Evolutionary conservation across 2,888 invertebrate species (phyloP), one percentile per base, ranked within the genome.

Genomic region (Mesorhabditis sp.): DNA sequence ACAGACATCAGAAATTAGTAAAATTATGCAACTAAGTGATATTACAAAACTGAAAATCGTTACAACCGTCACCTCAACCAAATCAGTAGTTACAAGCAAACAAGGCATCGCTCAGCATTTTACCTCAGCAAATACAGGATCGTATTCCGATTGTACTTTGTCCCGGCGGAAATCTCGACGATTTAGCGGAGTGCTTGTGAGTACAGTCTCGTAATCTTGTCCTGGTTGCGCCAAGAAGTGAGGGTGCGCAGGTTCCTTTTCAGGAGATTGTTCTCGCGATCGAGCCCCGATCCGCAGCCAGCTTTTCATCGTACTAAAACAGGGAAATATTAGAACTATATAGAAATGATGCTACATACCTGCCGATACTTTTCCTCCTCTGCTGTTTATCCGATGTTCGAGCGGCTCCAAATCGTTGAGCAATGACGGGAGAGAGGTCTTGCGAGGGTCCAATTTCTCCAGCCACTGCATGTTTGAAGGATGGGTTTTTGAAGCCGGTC

Each of bases 261-360:
- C 80, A 1, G 78, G 76, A 6, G 78, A 75, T 3, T 68, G 70
- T 2, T 80, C 80, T 43, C 77, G 63, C 13, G 79, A 79, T 61
- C 77, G 77, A 66, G 73, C 72, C 61, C 77, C 76, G 63, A 79
- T 71, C 44, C 77, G 75, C 65, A 80, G 79, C 68, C 74, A 75
- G 69, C 72, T 79, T 62, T 73, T 71, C 72, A 80, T 74, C 2
- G 74, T 74, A 69, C 78, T 80, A 72, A 68, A 72, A 61, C 4
- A 44, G 42, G 6, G n/a, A 63, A 43, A 42, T 62, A 4, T 62
- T 45, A 41, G 15, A 67, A 4, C 15, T 28, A 10, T 15, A 45
- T 15, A 45, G 45, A 28, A 41, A 15, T 50, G 15, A 28, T 45
- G 43, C 45, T 4, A 69, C 70, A 71, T 70, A 74, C 76, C 71